Percentiles rank a stretch among this genome's conserved stretches.
Conservation (phyloP, 64 coral and sea anemone species). For the Catalaphyllia jardinei region DNA sequence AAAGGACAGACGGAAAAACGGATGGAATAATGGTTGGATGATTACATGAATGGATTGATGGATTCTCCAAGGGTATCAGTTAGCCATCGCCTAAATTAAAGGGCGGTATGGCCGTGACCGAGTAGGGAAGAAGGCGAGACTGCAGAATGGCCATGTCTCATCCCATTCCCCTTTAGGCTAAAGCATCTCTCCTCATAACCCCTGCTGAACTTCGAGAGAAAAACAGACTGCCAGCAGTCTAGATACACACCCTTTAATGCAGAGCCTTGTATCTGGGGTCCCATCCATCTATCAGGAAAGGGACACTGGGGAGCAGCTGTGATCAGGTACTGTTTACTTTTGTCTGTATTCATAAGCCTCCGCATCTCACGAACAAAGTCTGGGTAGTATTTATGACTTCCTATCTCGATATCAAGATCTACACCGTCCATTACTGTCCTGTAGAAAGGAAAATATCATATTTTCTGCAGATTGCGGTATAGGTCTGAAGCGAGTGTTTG, state of each 20-base stretch:
- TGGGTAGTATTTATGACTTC: slow-evolving; percentile 56
- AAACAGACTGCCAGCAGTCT: background rate
- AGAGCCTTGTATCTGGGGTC: slow-evolving; percentile 53
- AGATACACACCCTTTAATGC: slow-evolving; percentile 56
- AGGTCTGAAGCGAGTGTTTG: too few relatives aligned
- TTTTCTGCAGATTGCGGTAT: too few relatives aligned
- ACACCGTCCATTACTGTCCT: slow-evolving; percentile 72
- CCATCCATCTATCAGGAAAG: slow-evolving; percentile 70
- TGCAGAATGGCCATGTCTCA: too few relatives aligned
- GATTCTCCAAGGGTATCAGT: too few relatives aligned
- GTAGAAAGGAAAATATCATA: background rate
- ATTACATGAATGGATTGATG: too few relatives aligned
- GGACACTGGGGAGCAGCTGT: slow-evolving; percentile 72
- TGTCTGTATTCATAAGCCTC: slow-evolving; percentile 59
- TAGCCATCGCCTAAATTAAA: too few relatives aligned
- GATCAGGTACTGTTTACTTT: slow-evolving; percentile 46
- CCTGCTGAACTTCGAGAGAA: background rate
- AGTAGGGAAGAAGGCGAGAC: too few relatives aligned
- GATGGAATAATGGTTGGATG: background rate
- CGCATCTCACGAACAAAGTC: slow-evolving; percentile 55
- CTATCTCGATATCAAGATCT: slow-evolving; percentile 70
- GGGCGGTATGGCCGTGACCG: too few relatives aligned
- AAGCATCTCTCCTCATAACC: too few relatives aligned
- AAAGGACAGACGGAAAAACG: background rate
- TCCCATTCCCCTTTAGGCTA: too few relatives aligned